Conservation (phyloP, 1,140 invertebrate genomes). For the Plutomurus gul region DNA sequence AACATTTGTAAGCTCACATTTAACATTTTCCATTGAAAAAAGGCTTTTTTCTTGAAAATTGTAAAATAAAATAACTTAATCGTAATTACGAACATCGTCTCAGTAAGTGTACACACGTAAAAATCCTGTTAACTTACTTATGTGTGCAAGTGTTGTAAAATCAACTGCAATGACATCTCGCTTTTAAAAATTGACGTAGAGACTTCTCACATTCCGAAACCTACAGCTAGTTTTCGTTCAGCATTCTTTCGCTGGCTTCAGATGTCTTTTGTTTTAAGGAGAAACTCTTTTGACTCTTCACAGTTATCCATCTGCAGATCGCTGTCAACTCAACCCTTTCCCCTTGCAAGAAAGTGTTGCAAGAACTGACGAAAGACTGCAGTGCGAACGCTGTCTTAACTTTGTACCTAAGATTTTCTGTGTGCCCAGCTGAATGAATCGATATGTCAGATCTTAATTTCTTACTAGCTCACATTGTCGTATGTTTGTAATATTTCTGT, state of each 20-base stretch:
- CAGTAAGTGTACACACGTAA: too few relatives aligned
- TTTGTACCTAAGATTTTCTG: background rate
- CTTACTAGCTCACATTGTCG: too few relatives aligned
- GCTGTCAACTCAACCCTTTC: conserved; percentile 31
- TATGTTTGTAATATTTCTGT: too few relatives aligned
- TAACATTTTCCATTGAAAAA: too few relatives aligned
- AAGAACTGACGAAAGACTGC: conserved; percentile 31
- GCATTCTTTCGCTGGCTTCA: background rate
- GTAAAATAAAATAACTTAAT: too few relatives aligned
- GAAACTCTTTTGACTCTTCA: background rate
- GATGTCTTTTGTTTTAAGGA: background rate
- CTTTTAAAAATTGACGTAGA: background rate
- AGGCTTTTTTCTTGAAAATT: too few relatives aligned
- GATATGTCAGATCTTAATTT: background rate
- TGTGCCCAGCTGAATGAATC: background rate
- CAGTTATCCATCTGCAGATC: conserved; percentile 23
- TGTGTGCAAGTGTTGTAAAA: background rate
- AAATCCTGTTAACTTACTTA: too few relatives aligned
- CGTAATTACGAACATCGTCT: too few relatives aligned
- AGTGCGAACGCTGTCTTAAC: conserved; percentile 16
- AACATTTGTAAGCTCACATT: too few relatives aligned
- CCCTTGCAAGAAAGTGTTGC: background rate
- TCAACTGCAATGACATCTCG: conserved; percentile 11
- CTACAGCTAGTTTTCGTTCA: background rate
- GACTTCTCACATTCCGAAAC: background rate